Evolutionary conservation across 2,888 invertebrate genomes (phyloP).

Genomic region (Copidosoma aretas): DNA sequence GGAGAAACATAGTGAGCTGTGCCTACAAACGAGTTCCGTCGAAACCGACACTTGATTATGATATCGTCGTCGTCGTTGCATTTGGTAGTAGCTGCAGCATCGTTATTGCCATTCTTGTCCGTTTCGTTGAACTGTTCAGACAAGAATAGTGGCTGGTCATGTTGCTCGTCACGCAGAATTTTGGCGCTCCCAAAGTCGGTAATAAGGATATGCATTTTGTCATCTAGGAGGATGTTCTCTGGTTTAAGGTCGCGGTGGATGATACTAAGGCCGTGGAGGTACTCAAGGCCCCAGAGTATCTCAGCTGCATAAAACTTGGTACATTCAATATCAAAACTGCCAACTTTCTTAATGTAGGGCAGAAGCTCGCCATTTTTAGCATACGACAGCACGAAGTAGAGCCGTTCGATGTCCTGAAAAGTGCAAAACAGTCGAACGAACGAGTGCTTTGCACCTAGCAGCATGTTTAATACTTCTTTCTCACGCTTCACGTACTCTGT

Average conservation of each 20-base stretch:
- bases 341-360: slow-evolving; percentile 88
- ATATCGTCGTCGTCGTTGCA: slow-evolving; percentile 5
- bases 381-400: slow-evolving; percentile 95
- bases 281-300: slow-evolving; percentile 88
- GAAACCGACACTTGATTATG: slow-evolving; percentile 43
- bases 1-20: slow-evolving; percentile 99
- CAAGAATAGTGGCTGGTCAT: slow-evolving; percentile 39
- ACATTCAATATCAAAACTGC: slow-evolving; percentile 87
- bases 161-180: slow-evolving; percentile 67
- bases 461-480: slow-evolving; percentile 88
- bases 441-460: slow-evolving; percentile 82
- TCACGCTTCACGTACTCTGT: slow-evolving; percentile 92
- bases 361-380: slow-evolving; percentile 95
- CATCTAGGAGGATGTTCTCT: slow-evolving; percentile 94
- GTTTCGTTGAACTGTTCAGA: slow-evolving; percentile 10
- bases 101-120: slow-evolving; percentile 4
- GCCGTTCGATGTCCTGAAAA: slow-evolving; percentile 90
- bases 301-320: slow-evolving; percentile 95
- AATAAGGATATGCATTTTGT: slow-evolving; percentile 94
- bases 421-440: slow-evolving; percentile 95
- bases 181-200: slow-evolving; percentile 98
- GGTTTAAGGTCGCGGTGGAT: slow-evolving; percentile 98
- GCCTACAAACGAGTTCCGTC: slow-evolving; percentile 91
- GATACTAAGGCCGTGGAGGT: slow-evolving; percentile 85
- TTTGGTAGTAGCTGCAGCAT: not conserved